Evolutionary conservation across 2,888 invertebrate genomes (phyloP).

Genomic region (Saturnia pavonia): DNA sequence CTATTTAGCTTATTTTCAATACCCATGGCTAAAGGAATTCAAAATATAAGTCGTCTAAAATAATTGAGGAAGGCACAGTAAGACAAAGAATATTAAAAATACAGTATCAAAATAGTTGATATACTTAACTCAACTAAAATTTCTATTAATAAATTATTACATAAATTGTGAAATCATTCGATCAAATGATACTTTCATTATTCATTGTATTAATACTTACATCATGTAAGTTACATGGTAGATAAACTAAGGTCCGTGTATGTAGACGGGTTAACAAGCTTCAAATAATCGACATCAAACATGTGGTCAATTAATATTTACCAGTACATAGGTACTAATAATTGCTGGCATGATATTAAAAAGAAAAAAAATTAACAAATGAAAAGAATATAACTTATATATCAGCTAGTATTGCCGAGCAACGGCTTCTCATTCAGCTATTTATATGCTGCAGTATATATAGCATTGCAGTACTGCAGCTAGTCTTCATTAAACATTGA

Average conservation of each 20-base stretch:
- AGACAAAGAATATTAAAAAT: neutral
- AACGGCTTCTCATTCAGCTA: too few species aligned
- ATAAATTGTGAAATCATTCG: neutral
- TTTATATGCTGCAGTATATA: too few species aligned
- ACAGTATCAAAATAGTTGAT: neutral
- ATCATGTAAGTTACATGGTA: neutral
- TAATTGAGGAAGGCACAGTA: neutral
- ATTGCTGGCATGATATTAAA: too few species aligned
- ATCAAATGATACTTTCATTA: conserved; percentile 1
- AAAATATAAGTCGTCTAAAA: too few species aligned
- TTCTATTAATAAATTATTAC: neutral
- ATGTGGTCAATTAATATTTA: neutral
- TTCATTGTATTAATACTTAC: neutral
- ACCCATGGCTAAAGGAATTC: too few species aligned
- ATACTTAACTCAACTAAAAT: neutral
- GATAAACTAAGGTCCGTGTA: neutral
- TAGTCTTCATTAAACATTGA: too few species aligned
- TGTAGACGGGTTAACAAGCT: neutral
- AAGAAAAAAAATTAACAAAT: too few species aligned
- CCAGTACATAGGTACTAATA: conserved; percentile 1
- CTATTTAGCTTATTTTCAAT: too few species aligned
- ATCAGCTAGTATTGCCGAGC: too few species aligned
- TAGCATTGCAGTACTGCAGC: too few species aligned
- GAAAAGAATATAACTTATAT: too few species aligned
- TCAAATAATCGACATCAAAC: neutral